Base-by-base conservation (phyloP, 2,113 vertebrate species). In the Pampusana beccarii region DNA sequence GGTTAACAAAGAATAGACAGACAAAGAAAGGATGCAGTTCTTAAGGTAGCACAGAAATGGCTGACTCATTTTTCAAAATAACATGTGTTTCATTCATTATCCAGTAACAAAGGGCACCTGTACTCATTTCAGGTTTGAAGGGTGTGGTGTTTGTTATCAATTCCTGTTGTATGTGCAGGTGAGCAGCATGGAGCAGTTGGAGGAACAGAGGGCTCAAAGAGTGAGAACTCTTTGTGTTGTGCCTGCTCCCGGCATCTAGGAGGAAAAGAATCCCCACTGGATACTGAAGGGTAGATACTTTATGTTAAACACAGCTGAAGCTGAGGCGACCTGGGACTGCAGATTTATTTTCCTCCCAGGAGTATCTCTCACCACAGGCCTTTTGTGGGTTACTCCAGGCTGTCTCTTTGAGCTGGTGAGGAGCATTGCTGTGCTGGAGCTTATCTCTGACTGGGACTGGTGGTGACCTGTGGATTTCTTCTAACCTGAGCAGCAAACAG, bases 141-240 rank as follows among this genome's bases (percentile, higher is more conserved):
- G 25, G 14, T 38, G 54, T n/a, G n/a, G 25, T 51, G 78, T 38
- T 77, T 1, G 0, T 62, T 80, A 26, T 1, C 11, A 4, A 29
- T 38, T 66, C 58, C 42, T 4, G 9, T 10, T 77, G 10, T 5
- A 16, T 5, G 6, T 34, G n/a, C n/a, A 60, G 72, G n/a, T 2
- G 4, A 44, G 33, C 21, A 36, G 7, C 11, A 4, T 8, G 9
- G 25, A 31, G 9, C 1, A 58, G 31, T 29, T 44, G 24, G 24
- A 44, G 13, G 38, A 62, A 13, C 6, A 7, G 24, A 44, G 11
- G 18, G 8, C 5, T 90, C 11, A 4, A 16, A 62, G 11, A 31
- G 17, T 6, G 29, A 62, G 24, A 36, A 9, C 11, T 46, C 9
- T 19, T 46, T 46, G 44, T 46, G 9, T 46, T 2, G 5, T 29